Evolutionary conservation across 1,140 invertebrate species (phyloP), one percentile per base, ranked within the genome.

Genomic region (Apis cerana): DNA sequence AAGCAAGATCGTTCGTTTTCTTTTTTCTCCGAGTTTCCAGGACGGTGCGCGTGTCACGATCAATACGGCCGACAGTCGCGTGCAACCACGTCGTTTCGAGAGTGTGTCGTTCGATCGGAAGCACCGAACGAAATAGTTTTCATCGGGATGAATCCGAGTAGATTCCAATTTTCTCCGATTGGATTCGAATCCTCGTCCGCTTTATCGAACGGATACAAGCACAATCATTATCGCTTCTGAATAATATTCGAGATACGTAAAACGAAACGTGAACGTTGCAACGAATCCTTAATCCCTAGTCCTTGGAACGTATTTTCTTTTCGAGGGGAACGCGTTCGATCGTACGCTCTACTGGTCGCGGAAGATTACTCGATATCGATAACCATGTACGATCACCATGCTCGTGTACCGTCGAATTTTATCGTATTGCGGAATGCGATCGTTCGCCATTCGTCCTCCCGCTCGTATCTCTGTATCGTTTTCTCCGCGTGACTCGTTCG

Each of bases 11-110:
- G 77, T 85, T 59, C 72, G 54, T 58, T 79, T 78, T 70, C 50
- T 87, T 84, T 27, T 81, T 77, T 80, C 33, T 15, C 23, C 2
- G 59, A 43, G 64, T 67, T 87, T 62, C 48, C 76, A 27, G 71
- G 48, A n/a, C n/a, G 59, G 11, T 9, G 17, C 13, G 71, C 54
- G 70, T 54, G 69, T 71, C 69, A 27, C 69, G 69, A 54, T 50
- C 52, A 23, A 43, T n/a, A 58, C 52, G 23, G 15, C 62, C 50
- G 52, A 58, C 43, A 67, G 58, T 88, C 83, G 87, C 87, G 87
- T 88, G 87, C 80, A 58, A 75, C 43, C 64, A 52, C 54, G 84
- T 56, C 86, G 86, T 88, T 88, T 85, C 75, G 72, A 75, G 54
- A 43, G 33, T 0, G 33, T 0, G 33, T 43, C 27, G 70, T 5